phyloP scores from a whole-genome alignment of 2,113 vertebrate genomes.

The Lepus americanus region DNA sequence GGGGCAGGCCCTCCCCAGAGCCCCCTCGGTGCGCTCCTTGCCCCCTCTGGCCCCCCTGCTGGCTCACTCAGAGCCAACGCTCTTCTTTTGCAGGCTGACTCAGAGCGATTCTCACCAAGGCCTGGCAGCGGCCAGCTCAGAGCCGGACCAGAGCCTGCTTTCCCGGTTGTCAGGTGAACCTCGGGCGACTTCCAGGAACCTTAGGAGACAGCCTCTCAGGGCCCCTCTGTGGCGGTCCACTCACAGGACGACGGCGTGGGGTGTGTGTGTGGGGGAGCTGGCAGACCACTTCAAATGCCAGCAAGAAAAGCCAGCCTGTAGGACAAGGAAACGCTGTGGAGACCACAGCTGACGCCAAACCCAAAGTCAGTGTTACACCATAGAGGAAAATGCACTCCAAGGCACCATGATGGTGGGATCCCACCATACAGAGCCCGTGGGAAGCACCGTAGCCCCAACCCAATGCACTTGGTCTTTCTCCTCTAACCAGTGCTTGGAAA shows the following conservation, averaged over 20 bases:
- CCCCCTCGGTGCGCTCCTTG: neutral
- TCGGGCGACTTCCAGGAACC: neutral
- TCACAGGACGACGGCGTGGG: no score
- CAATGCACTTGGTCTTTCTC: neutral
- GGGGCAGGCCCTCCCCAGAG: accelerated
- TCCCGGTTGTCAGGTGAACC: neutral
- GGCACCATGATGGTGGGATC: neutral
- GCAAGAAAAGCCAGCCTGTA: neutral
- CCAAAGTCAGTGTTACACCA: neutral
- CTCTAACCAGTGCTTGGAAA: neutral
- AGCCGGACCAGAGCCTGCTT: neutral
- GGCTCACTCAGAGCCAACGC: neutral
- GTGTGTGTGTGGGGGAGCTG: neutral
- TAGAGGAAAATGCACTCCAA: neutral
- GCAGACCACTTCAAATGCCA: neutral
- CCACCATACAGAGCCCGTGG: neutral
- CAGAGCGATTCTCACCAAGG: neutral
- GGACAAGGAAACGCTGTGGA: neutral
- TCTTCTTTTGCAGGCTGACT: neutral
- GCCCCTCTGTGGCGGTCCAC: neutral
- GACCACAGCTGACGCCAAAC: neutral
- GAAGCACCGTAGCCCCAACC: neutral
- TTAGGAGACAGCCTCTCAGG: neutral
- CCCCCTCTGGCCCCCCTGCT: neutral
- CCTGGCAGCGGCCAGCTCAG: neutral